Percentiles rank a stretch among this genome's conserved stretches.
These are phyloP conservation scores for Eleginops maclovinus DNA, from an alignment of 2,113 vertebrate genomes.

Conservation along the genomic window DNA sequence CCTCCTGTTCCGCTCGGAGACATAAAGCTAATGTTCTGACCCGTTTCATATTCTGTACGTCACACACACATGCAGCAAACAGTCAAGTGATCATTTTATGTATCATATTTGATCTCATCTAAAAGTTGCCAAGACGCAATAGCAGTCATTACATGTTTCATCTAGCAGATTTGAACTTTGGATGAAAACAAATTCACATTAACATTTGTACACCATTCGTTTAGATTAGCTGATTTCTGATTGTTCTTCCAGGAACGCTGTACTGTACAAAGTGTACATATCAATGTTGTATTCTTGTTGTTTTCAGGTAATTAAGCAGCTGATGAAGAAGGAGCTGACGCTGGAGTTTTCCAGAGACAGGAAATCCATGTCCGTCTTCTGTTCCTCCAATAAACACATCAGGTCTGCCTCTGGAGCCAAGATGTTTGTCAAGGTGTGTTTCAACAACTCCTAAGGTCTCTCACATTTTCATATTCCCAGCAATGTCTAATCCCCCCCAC, in stretches of 20 bases:
- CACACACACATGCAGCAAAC: no score
- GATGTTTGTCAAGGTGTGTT: conserved; percentile 85
- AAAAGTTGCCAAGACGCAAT: no score
- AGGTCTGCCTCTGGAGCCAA: conserved; percentile 78
- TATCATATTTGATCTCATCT: no score
- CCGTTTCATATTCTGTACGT: background rate
- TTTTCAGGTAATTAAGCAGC: conserved; percentile 84
- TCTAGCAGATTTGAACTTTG: no score
- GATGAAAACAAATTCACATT: no score
- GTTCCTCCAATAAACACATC: conserved; percentile 80
- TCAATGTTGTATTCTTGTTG: background rate
- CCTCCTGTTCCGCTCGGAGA: background rate
- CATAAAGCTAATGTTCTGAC: background rate
- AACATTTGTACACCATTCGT: no score
- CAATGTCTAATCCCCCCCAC: background rate
- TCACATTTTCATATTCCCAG: background rate
- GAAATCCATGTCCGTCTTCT: conserved; percentile 87
- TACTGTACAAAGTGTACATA: background rate
- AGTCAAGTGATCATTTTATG: no score
- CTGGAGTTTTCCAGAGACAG: conserved; percentile 86
- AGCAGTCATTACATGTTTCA: no score
- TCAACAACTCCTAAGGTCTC: no score
- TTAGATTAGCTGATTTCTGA: background rate
- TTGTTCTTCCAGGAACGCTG: background rate
- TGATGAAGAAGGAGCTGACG: conserved; percentile 85